Base-by-base conservation (phyloP, 2,113 vertebrate species). In the Pimephales promelas region DNA sequence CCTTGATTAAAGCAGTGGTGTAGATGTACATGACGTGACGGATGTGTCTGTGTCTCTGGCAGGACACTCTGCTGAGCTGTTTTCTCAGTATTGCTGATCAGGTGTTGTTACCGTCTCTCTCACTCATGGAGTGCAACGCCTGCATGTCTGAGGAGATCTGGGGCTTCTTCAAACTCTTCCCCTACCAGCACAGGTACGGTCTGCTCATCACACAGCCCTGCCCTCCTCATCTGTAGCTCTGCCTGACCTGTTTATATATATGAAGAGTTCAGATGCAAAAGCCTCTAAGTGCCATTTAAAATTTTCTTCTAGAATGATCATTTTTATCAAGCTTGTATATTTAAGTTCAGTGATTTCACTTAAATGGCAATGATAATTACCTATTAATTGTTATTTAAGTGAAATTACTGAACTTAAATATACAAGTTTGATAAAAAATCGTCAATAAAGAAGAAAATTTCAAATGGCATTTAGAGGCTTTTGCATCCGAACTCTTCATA, bases 121-220 rank as follows among this genome's bases (percentile, higher is more conserved):
- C 94, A 80, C 85, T 96, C 92, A 95, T 96, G 96, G 98, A 99
- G 89, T 96, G 95, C 90, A 96, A 99, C 84, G 98, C 98, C 4
- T 99, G 98, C 88, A 98, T 99, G 95, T 97, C 96, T 77, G 96
- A 97, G 87, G 96, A 97, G 75, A 88, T 99, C 3, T 99, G 98
- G 98, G 97, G 97, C 45, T 96, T 99, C 94, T 97, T 99, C 90
- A 99, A 98, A 94, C 93, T 95, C 86, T 96, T 96, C 92, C 95
- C 97, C 3, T 99, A 94, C 92, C 94, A 95, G 84, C 94, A 98
- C 92, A 96, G 97, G 97, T 98, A 85, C 47, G 1, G 31, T 43
- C 74, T n/a, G 26, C 9, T 36, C 79, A 24, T 52, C 28, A 26
- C 28, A 28, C 1, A 28, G 26, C 61, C 9, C 31, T 11, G 52